These are phyloP conservation scores for Apodemus sylvaticus DNA, from an alignment of 2,113 vertebrate genomes.

Conservation along the genomic window DNA sequence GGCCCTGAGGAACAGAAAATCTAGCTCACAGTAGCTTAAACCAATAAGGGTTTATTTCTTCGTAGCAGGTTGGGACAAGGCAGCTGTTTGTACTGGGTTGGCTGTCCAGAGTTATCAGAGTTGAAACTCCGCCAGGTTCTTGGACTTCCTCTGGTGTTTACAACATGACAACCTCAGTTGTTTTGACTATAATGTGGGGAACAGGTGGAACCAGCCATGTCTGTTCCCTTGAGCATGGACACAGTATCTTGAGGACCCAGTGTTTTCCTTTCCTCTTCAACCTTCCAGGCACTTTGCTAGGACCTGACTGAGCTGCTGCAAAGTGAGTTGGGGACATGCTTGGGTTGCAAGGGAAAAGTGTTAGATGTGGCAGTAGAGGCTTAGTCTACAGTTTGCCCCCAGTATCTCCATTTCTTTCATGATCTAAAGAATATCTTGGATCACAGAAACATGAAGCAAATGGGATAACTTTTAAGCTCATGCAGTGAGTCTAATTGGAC, in stretches of 20 bases:
- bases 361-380: neutral
- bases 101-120: neutral
- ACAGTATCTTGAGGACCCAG: neutral
- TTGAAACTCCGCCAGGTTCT: neutral
- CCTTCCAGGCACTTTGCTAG: neutral
- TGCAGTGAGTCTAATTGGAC: neutral
- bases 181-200: neutral
- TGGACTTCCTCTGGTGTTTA: neutral
- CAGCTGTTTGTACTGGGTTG: constrained; percentile 42
- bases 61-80: neutral
- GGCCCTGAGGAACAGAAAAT: constrained; percentile 37
- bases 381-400: neutral
- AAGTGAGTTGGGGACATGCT: neutral
- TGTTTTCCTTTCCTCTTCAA: neutral
- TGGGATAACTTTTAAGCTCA: neutral
- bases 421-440: neutral
- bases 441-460: neutral
- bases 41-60: constrained; percentile 49
- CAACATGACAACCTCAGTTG: neutral
- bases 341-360: neutral
- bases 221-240: neutral
- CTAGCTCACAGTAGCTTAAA: constrained; percentile 49
- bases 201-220: neutral
- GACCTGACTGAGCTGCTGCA: neutral
- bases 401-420: neutral